Base-by-base conservation (phyloP, 2,888 invertebrate genomes). In the Papilio elwesi region DNA sequence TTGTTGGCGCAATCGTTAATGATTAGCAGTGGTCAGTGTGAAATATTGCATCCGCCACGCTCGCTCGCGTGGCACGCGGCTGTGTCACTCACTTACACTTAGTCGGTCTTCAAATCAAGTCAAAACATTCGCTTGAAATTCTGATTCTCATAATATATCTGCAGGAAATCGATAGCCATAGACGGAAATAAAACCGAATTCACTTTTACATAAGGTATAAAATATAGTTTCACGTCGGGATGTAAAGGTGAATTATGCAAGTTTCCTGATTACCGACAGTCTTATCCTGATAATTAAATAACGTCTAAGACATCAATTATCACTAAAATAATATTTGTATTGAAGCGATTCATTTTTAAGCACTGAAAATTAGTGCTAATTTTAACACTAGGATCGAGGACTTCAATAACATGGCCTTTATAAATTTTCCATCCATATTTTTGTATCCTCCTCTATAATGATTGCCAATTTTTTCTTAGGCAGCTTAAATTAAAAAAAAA, bases 21-120 rank as follows among this genome's bases (percentile, higher is more conserved):
- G 88, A 92, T 91, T 91, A 90, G 86, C 80, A 81, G 87, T 88
- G 87, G 89, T 84, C 83, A 87, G 85, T 92, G 93, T 92, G 90
- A 88, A 88, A 85, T 88, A 92, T 92, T 82, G 87, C 76, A 92
- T 92, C 86, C 77, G 90, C 79, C 79, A 90, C 90, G 91, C 85
- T 87, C 81, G 84, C 83, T 84, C 81, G 80, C 78, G 80, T 78
- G 82, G 87, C 90, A 89, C 90, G 89, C 88, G 90, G 87, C 84
- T 78, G 76, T 77, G 79, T 84, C 84, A 77, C 83, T 81, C 84
- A 69, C 55, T 43, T 26, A 77, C 81, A 83, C 82, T 85, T 82
- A 82, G 11, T 13, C 51, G 47, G 49, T 11, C 49, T 4, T n/a
- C 36, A 53, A 62, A 15, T 63, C 48, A 26, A 53, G 47, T 49